Evolutionary conservation across 2,113 vertebrate genomes (phyloP).

Genomic region (Scopus umbretta): DNA sequence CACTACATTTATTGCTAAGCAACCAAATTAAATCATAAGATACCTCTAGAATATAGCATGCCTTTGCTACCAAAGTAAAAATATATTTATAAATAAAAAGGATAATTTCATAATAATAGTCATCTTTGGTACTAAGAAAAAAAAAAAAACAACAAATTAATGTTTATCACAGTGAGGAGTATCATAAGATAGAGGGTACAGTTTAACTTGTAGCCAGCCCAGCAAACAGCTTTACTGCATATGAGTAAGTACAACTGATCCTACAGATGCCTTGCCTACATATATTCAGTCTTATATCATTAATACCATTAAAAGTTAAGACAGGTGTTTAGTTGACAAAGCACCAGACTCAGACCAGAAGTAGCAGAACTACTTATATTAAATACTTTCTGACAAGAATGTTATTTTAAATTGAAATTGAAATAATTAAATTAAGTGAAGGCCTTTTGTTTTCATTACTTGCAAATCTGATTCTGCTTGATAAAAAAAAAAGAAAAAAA

Average conservation of each 20-base stretch:
- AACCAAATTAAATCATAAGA: background rate
- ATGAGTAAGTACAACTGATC: background rate
- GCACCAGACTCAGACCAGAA: background rate
- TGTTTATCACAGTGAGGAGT: background rate
- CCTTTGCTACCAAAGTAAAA: background rate
- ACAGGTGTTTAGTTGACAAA: background rate
- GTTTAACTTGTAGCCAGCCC: background rate
- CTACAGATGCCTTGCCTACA: background rate
- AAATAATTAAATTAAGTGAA: slow-evolving; percentile 2
- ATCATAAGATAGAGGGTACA: background rate
- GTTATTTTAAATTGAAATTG: slow-evolving; percentile 9
- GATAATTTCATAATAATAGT: background rate
- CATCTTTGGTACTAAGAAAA: background rate
- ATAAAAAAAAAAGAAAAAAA: background rate
- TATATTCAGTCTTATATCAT: background rate
- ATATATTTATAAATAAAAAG: background rate
- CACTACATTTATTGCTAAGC: background rate
- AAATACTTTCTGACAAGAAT: background rate
- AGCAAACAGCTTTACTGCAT: background rate
- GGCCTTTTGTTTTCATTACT: background rate
- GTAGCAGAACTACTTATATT: background rate
- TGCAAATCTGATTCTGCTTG: background rate
- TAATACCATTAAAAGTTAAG: background rate
- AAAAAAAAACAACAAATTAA: background rate
- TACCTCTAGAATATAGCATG: background rate